phyloP scores from a whole-genome alignment of 2,888 invertebrate genomes.

The Callimorpha dominula region DNA sequence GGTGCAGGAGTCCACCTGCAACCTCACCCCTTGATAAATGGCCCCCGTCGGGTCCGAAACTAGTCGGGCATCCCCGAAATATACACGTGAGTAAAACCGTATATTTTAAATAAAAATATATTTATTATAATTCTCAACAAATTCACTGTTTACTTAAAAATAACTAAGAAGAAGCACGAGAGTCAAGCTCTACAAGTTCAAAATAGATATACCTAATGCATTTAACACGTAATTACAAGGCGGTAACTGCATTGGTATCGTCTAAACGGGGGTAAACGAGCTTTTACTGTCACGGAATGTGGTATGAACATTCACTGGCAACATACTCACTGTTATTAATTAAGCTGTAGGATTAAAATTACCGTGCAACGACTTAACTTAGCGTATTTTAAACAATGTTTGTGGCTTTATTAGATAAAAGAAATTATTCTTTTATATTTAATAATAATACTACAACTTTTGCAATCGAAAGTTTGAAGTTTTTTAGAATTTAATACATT shows the following conservation, averaged over 20 bases:
- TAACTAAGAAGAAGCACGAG: neutral
- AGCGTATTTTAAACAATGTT: constrained; percentile 16
- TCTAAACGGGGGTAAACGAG: constrained; percentile 53
- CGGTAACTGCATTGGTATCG: constrained; percentile 21
- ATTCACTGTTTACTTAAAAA: neutral
- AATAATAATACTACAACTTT: too few relatives aligned
- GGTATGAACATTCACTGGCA: constrained; percentile 62
- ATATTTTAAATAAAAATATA: too few relatives aligned
- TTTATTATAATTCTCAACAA: neutral
- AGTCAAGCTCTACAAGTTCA: neutral
- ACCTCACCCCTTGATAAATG: too few relatives aligned
- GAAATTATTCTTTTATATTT: too few relatives aligned
- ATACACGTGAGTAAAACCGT: too few relatives aligned
- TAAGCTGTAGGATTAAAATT: constrained; percentile 69
- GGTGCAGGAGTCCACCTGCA: too few relatives aligned
- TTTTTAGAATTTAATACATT: too few relatives aligned
- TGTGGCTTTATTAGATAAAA: neutral
- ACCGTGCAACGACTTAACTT: constrained; percentile 47
- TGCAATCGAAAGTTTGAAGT: too few relatives aligned
- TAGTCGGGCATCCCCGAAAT: too few relatives aligned
- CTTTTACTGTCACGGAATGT: constrained; percentile 49
- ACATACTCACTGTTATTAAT: constrained; percentile 67
- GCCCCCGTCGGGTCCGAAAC: too few relatives aligned
- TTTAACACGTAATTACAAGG: constrained; percentile 25
- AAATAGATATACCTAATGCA: constrained; percentile 6